phyloP scores from a whole-genome alignment of 2,888 invertebrate genomes.

The Flexamia atlantica region DNA sequence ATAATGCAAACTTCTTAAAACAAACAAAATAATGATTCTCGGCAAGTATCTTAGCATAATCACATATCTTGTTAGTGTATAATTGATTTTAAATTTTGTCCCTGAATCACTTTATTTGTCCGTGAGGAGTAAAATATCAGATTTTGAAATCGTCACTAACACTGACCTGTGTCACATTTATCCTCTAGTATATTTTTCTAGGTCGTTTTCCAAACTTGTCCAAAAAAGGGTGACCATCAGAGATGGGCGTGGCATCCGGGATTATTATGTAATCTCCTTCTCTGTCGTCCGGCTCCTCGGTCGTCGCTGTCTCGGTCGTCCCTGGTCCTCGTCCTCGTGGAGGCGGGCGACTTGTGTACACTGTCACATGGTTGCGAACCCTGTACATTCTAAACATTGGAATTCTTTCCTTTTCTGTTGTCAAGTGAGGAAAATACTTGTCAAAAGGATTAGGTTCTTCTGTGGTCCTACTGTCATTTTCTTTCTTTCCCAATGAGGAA shows the following conservation, averaged over 20 bases:
- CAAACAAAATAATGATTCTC: too few species aligned
- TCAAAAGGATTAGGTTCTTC: too few species aligned
- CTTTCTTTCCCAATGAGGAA: too few species aligned
- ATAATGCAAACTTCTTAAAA: too few species aligned
- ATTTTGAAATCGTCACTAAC: too few species aligned
- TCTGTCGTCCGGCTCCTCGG: neutral
- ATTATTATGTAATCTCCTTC: neutral
- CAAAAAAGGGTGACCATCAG: constrained; percentile 4
- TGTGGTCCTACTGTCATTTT: too few species aligned
- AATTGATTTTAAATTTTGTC: too few species aligned
- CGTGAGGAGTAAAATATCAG: too few species aligned
- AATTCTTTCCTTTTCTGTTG: neutral
- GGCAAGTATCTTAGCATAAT: too few species aligned
- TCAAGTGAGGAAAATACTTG: constrained; percentile 12
- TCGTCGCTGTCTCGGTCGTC: neutral
- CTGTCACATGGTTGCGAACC: neutral
- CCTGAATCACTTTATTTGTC: too few species aligned
- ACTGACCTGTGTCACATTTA: neutral
- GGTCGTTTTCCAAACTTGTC: constrained; percentile 31
- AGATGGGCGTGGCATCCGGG: neutral
- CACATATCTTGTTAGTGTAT: too few species aligned
- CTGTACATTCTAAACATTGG: constrained; percentile 12
- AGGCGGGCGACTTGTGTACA: neutral
- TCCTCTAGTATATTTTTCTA: constrained; percentile 14
- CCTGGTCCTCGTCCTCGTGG: neutral